Base-by-base conservation (phyloP, 2,888 invertebrate genomes). In the Macroteleia sp. region DNA sequence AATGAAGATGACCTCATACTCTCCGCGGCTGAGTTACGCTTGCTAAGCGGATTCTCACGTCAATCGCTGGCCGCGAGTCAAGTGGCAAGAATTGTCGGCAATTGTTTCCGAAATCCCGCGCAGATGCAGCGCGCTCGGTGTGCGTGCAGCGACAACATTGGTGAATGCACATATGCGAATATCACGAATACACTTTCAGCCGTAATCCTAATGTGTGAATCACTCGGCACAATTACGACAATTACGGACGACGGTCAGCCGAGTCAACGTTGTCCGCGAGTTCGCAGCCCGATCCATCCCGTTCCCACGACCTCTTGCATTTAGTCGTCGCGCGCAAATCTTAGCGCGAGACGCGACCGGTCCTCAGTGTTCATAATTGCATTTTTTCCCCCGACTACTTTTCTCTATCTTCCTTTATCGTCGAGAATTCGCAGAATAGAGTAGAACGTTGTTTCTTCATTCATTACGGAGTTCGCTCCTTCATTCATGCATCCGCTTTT, bases 61-160 rank as follows among this genome's bases (percentile, higher is more conserved):
- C 90, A 91, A 91, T 91, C 89, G 89, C 85, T 87, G 87, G 84
- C 83, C 89, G 89, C 88, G 88, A 89, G 90, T 89, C 89, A 91
- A 91, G 90, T 91, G 91, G 90, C 90, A 89, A 85, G 91, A 91
- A 91, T 91, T 91, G 91, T 87, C 90, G 90, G 89, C 91, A 91
- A 91, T 91, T 91, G 91, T 91, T 91, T 91, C 91, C 91, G 91
- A 91, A 91, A 91, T 91, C 91, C 91, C 90, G 81, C 77, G 77
- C 77, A 79, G 76, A 77, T 77, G 70, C 73, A 77, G 41, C 61
- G 62, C 20, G 17, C 48, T 75, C 77, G 77, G 83, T 83, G 82
- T 81, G 76, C 78, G 78, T 79, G 77, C 73, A 64, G 42, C 46
- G 67, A 17, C 54, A 36, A 46, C 56, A 69, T 10, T 57, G 67